Conservation (phyloP, 2,888 invertebrate species). For the Magallana nippona region DNA sequence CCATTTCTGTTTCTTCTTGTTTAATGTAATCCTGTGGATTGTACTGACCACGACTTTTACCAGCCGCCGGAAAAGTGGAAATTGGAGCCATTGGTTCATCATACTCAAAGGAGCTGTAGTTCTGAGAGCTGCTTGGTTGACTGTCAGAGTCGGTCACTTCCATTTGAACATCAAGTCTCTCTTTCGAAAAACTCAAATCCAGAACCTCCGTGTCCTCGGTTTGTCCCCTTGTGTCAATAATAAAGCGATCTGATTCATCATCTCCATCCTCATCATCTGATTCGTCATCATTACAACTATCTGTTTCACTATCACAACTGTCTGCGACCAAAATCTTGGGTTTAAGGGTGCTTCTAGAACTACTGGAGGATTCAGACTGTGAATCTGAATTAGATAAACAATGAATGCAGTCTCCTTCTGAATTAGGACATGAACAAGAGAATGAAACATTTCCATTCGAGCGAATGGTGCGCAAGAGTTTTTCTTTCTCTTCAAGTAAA, state of each 20-base stretch:
- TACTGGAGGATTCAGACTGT: conserved; percentile 10
- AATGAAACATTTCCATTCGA: conserved; percentile 24
- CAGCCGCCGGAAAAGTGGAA: neutral
- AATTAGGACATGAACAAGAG: neutral
- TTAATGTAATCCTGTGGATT: conserved; percentile 1
- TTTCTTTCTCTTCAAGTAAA: conserved; percentile 36
- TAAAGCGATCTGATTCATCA: conserved; percentile 8
- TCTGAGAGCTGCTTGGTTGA: conserved; percentile 24
- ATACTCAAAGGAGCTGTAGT: neutral
- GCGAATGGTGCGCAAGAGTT: conserved; percentile 29
- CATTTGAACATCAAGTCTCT: conserved; percentile 1
- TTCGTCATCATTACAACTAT: neutral
- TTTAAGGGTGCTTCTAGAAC: neutral
- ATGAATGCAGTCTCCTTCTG: neutral
- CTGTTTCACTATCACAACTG: conserved; percentile 1
- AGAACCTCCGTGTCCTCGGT: neutral
- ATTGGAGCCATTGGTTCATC: neutral
- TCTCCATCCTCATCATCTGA: conserved; percentile 15
- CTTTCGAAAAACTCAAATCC: conserved; percentile 35
- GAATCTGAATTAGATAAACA: neutral
- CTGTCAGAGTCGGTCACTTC: conserved; percentile 35
- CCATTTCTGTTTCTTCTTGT: neutral
- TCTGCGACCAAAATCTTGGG: neutral
- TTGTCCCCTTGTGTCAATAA: neutral
- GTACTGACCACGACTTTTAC: neutral